phyloP scores from a whole-genome alignment of 2,113 vertebrate species.

The Pomatorhinus ruficollis region DNA sequence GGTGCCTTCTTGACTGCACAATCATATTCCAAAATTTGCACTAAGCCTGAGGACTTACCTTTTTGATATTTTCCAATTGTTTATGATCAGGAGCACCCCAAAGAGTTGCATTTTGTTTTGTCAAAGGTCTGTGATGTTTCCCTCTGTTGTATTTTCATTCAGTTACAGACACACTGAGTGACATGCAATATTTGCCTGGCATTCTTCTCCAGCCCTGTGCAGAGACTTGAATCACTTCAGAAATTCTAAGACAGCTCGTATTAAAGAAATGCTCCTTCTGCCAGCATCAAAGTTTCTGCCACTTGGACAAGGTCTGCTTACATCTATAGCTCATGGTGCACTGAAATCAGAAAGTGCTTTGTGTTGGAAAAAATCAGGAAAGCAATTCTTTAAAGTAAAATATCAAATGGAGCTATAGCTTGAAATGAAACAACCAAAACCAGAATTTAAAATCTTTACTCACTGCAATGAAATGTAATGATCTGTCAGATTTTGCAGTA shows the following conservation, averaged over 20 bases:
- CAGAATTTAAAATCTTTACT: background rate
- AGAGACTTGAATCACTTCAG: background rate
- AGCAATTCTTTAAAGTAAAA: conserved; percentile 20
- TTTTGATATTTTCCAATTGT: background rate
- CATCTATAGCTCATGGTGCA: background rate
- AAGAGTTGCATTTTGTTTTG: background rate
- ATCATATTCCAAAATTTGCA: background rate
- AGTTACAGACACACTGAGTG: background rate
- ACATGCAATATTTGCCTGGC: background rate
- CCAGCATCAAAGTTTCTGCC: background rate
- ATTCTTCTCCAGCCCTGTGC: background rate
- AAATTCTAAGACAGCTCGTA: background rate
- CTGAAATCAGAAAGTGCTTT: conserved; percentile 1
- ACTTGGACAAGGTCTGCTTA: background rate
- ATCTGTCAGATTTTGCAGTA: conserved; percentile 57
- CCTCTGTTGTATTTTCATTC: conserved; percentile 19
- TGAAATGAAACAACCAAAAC: background rate
- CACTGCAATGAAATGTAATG: conserved; percentile 60
- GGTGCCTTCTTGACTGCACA: background rate
- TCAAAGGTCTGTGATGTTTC: background rate
- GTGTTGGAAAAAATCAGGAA: background rate
- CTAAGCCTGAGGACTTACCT: background rate
- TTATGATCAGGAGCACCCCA: background rate
- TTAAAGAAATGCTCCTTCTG: background rate
- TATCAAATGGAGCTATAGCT: conserved; percentile 17